These are phyloP conservation scores for Hemicordylus capensis DNA, from an alignment of 2,113 vertebrate species.

Conservation along the genomic window DNA sequence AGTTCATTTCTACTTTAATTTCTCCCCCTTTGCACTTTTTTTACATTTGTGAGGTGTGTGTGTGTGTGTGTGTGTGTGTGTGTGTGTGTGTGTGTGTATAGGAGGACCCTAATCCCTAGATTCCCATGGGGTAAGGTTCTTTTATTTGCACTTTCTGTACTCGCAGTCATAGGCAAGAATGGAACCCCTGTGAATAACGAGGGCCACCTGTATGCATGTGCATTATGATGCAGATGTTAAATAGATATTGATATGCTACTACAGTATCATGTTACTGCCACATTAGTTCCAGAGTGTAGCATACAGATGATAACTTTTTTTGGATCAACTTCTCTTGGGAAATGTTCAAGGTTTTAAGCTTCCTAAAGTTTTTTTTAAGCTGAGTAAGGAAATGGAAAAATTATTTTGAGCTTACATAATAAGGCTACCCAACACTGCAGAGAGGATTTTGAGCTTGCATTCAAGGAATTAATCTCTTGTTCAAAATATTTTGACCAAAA, in stretches of 20 bases:
- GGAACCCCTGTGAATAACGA: too few relatives aligned
- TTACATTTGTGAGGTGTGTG: too few relatives aligned
- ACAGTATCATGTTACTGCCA: background rate
- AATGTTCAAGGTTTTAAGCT: background rate
- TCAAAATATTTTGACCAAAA: background rate
- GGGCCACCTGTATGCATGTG: too few relatives aligned
- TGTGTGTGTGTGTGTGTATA: too few relatives aligned
- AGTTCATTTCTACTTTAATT: too few relatives aligned
- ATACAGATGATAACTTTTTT: background rate
- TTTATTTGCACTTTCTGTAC: too few relatives aligned
- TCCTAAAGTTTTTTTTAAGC: background rate
- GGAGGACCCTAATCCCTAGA: too few relatives aligned
- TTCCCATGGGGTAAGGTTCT: too few relatives aligned
- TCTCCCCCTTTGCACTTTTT: too few relatives aligned
- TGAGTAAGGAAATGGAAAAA: background rate
- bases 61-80: too few relatives aligned
- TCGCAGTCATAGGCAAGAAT: too few relatives aligned
- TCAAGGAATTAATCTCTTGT: background rate
- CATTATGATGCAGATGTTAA: background rate
- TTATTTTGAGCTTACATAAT: background rate
- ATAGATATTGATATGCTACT: background rate
- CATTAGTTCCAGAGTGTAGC: background rate
- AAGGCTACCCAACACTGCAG: background rate
- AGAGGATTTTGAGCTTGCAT: background rate
- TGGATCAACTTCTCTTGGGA: background rate